Evolutionary conservation across 2,888 invertebrate genomes (phyloP).

Genomic region (Stenotaenia linearis): DNA sequence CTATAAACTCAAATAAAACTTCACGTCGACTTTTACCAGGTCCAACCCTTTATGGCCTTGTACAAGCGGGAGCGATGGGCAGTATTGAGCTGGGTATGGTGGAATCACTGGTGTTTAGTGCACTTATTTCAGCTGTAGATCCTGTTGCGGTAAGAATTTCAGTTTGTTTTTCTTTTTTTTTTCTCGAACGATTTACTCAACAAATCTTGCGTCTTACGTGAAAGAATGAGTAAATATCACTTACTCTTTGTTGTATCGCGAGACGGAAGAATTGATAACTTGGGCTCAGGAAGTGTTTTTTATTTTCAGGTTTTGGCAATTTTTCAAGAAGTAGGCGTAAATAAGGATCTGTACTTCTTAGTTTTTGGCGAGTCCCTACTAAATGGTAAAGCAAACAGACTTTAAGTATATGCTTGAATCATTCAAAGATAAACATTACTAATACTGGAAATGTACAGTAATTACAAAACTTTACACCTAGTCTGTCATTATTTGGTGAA

Average conservation of each 20-base stretch:
- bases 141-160: slow-evolving; percentile 53
- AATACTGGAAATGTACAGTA: too few species aligned
- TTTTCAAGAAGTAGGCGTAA: slow-evolving; percentile 55
- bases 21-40: slow-evolving; percentile 31
- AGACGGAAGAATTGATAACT: too few species aligned
- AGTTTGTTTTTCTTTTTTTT: slow-evolving; percentile 35
- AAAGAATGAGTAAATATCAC: background rate
- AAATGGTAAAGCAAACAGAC: slow-evolving; percentile 48
- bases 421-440: too few species aligned
- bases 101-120: slow-evolving; percentile 50
- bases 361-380: slow-evolving; percentile 57
- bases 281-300: too few species aligned
- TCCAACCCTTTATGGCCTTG: slow-evolving; percentile 39
- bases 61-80: slow-evolving; percentile 38
- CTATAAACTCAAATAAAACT: background rate
- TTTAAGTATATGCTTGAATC: slow-evolving; percentile 5
- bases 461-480: too few species aligned
- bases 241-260: too few species aligned
- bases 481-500: background rate
- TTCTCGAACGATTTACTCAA: too few species aligned
- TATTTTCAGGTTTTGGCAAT: slow-evolving; percentile 51
- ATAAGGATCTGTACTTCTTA: slow-evolving; percentile 55
- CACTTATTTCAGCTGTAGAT: slow-evolving; percentile 56
- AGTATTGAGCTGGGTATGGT: slow-evolving; percentile 37
- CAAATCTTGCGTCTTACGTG: too few species aligned